Evolutionary conservation across 2,888 invertebrate genomes (phyloP).

Genomic region (Cephus pulcher): DNA sequence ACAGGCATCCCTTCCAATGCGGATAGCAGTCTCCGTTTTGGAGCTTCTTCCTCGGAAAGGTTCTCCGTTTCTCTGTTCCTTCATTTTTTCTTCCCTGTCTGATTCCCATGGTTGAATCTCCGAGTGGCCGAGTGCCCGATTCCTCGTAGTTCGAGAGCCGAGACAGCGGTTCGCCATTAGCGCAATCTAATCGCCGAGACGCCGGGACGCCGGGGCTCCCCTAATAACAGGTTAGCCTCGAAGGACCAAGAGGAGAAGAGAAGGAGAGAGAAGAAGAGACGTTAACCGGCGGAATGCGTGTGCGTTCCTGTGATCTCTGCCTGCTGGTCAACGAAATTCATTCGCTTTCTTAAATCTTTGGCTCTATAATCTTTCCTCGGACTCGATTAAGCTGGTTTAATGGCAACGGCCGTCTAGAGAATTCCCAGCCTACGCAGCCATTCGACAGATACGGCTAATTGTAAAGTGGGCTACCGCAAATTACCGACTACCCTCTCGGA

Average conservation of each 20-base stretch:
- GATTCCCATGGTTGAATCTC: background rate
- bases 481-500: slow-evolving; percentile 5
- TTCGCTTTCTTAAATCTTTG: slow-evolving; percentile 44
- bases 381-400: slow-evolving; percentile 55
- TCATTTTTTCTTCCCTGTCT: background rate
- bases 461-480: slow-evolving; percentile 41
- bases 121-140: background rate
- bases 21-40: background rate
- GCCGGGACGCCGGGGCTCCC: slow-evolving; percentile 40
- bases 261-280: slow-evolving; percentile 18
- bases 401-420: slow-evolving; percentile 44
- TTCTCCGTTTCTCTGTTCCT: background rate
- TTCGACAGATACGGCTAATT: slow-evolving; percentile 54
- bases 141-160: slow-evolving; percentile 2
- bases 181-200: slow-evolving; percentile 58
- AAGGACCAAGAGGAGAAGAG: slow-evolving; percentile 10
- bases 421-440: slow-evolving; percentile 12
- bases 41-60: background rate
- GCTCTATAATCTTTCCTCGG: slow-evolving; percentile 49
- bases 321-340: slow-evolving; percentile 41
- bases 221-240: slow-evolving; percentile 59
- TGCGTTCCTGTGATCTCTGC: background rate
- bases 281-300: background rate
- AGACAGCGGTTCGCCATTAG: slow-evolving; percentile 63
- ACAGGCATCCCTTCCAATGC: background rate